Conservation (phyloP, 2,113 vertebrate species). For the Procapra przewalskii region DNA sequence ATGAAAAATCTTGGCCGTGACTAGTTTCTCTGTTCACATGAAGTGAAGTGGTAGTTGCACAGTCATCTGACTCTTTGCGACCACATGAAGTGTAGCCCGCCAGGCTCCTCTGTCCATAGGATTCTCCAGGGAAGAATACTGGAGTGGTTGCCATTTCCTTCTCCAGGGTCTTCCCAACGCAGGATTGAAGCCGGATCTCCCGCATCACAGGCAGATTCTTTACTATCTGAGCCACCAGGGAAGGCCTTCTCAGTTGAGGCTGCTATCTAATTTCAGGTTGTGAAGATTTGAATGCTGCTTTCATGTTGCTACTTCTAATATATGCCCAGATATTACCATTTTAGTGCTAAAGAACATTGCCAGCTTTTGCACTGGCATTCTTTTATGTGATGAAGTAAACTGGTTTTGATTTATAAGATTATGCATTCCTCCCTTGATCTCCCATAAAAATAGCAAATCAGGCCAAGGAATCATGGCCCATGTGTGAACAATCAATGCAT, state of each 20-base stretch:
- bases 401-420: not conserved
- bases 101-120: not conserved
- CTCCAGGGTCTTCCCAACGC: not conserved
- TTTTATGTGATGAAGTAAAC: not conserved
- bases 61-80: not conserved
- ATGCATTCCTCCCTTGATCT: not conserved
- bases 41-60: not conserved
- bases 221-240: not conserved
- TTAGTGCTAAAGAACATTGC: not conserved
- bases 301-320: not conserved
- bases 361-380: not conserved
- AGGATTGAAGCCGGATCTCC: rapidly evolving
- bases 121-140: not conserved
- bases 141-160: not conserved
- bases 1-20: not conserved
- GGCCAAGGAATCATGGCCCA: not conserved
- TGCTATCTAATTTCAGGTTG: not conserved
- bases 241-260: not conserved
- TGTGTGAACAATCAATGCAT: not conserved
- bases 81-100: rapidly evolving
- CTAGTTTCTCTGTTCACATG: not conserved
- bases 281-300: not conserved
- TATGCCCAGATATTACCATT: not conserved
- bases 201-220: not conserved
- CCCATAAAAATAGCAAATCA: not conserved